Evolutionary conservation across 2,888 invertebrate species (phyloP).

Genomic region (Lomographa bimaculata): DNA sequence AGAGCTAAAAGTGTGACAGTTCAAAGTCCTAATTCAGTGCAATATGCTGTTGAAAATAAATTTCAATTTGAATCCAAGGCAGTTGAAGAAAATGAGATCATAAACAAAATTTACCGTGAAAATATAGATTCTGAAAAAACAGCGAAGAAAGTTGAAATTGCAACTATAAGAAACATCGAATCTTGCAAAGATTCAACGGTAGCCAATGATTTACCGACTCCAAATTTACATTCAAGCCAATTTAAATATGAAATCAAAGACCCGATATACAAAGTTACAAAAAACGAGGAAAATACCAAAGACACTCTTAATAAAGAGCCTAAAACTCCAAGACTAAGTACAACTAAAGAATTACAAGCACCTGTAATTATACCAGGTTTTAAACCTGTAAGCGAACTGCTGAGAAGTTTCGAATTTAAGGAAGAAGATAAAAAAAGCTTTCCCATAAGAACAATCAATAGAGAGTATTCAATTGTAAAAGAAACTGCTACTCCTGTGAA

Average conservation of each 20-base stretch:
- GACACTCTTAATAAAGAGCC: no score
- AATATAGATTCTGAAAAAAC: slow-evolving; percentile 4
- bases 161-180: neutral
- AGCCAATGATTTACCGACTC: neutral
- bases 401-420: slow-evolving; percentile 14
- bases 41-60: slow-evolving; percentile 18
- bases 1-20: slow-evolving; percentile 20
- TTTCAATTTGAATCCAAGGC: slow-evolving; percentile 14
- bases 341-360: slow-evolving; percentile 14
- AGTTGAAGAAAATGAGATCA: slow-evolving; percentile 4
- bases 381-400: slow-evolving; percentile 13
- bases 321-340: slow-evolving; percentile 8
- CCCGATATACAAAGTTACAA: no score
- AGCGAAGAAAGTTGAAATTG: neutral
- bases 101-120: neutral
- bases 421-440: slow-evolving; percentile 1
- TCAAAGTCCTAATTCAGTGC: slow-evolving; percentile 18
- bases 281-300: no score
- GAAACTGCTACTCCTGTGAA: slow-evolving; percentile 1
- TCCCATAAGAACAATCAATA: slow-evolving; percentile 3
- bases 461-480: slow-evolving; percentile 1
- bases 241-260: slow-evolving; percentile 6
- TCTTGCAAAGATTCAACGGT: neutral
- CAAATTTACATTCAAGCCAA: neutral
- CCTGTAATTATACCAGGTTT: slow-evolving; percentile 16